phyloP scores from a whole-genome alignment of 2,113 vertebrate genomes.

The Ophiodon elongatus region DNA sequence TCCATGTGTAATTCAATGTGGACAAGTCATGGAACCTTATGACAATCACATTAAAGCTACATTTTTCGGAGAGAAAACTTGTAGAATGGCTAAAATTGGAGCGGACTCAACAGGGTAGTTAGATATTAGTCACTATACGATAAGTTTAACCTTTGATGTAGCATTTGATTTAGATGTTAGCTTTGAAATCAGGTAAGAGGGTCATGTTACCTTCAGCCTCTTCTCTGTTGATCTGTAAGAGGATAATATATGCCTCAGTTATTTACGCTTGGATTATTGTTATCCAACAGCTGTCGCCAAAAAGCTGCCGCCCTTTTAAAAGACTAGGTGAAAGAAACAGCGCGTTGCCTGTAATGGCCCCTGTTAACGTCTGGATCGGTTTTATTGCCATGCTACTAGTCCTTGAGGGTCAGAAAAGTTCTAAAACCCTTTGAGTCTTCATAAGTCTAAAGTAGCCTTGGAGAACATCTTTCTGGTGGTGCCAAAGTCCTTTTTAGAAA shows the following conservation, averaged over 20 bases:
- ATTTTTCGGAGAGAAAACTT: too few species aligned
- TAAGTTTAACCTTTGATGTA: neutral
- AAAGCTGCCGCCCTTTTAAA: neutral
- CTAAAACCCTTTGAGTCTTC: neutral
- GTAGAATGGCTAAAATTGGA: too few species aligned
- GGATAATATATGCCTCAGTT: neutral
- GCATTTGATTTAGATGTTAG: neutral
- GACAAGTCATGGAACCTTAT: too few species aligned
- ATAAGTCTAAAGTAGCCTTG: neutral
- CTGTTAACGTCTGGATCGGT: neutral
- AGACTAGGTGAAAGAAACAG: neutral
- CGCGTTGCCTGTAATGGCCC: neutral
- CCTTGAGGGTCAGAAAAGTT: neutral
- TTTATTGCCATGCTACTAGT: neutral
- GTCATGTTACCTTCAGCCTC: conserved; percentile 4
- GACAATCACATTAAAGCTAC: too few species aligned
- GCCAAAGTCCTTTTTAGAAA: conserved; percentile 8
- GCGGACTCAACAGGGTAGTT: too few species aligned
- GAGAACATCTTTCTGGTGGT: neutral
- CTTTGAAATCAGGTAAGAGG: neutral
- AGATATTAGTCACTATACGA: neutral
- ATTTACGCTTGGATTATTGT: neutral
- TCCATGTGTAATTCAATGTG: too few species aligned
- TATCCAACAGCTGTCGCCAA: neutral
- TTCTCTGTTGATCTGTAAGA: conserved; percentile 2